phyloP scores from a whole-genome alignment of 2,797 vertebrate species.

The Gallinago solitaria region DNA sequence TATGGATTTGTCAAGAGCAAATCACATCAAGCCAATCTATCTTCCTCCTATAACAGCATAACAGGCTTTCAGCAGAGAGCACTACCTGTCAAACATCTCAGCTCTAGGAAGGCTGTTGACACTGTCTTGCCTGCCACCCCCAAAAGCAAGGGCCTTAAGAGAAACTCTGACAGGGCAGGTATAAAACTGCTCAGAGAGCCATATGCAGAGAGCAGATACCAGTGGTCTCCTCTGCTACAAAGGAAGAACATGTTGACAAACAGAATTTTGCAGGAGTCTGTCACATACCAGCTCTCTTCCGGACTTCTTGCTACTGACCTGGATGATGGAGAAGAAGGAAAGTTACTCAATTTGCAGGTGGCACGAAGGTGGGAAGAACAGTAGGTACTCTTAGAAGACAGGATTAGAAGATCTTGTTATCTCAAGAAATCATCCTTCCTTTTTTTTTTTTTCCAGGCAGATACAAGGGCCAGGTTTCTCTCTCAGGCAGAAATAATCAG shows the following conservation, averaged over 20 bases:
- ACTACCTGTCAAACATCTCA: neutral
- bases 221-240: neutral
- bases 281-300: neutral
- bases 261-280: neutral
- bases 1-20: slow-evolving; percentile 55
- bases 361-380: neutral
- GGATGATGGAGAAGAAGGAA: neutral
- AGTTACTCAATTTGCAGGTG: neutral
- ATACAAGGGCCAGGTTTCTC: neutral
- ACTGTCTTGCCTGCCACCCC: neutral
- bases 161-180: neutral
- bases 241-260: neutral
- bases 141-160: neutral
- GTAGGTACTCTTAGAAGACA: neutral
- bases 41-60: neutral
- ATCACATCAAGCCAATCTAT: slow-evolving; percentile 40
- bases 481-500: neutral
- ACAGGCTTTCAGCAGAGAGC: neutral
- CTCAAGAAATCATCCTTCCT: neutral
- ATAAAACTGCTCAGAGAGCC: neutral
- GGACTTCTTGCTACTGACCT: neutral
- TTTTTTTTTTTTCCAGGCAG: neutral
- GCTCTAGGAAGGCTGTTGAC: neutral
- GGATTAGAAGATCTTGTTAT: neutral
- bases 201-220: neutral